Conservation (phyloP, 1,140 invertebrate species). For the Aethina tumida region DNA sequence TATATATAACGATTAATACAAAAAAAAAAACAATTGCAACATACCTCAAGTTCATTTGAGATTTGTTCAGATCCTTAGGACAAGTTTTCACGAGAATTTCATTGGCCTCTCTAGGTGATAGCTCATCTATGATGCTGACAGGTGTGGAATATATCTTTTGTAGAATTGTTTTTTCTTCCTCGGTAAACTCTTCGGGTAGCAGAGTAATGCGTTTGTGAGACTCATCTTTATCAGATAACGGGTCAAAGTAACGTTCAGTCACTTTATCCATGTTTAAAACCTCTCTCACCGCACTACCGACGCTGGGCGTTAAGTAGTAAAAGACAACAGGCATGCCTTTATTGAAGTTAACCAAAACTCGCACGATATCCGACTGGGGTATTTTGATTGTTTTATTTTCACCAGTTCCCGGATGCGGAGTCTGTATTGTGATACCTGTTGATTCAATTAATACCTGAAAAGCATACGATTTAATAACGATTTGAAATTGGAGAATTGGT, state of each 20-base stretch:
- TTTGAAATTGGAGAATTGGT: not conserved
- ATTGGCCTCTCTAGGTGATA: conserved; percentile 65
- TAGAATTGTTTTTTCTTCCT: conserved; percentile 53
- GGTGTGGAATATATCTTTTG: conserved; percentile 47
- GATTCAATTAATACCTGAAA: conserved; percentile 50
- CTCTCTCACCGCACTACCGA: conserved; percentile 56
- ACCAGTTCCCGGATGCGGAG: conserved; percentile 51
- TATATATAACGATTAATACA: not conserved
- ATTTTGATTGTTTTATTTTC: conserved; percentile 49
- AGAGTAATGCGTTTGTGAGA: conserved; percentile 67
- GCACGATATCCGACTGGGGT: conserved; percentile 54
- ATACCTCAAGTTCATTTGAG: conserved; percentile 7
- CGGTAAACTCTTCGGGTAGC: conserved; percentile 56
- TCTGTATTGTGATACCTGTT: conserved; percentile 54
- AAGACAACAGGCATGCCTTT: conserved; percentile 65
- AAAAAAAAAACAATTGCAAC: not conserved
- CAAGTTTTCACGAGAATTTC: conserved; percentile 68
- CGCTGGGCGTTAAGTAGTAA: conserved; percentile 57
- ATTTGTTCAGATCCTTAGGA: conserved; percentile 38
- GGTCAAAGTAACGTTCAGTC: conserved; percentile 46
- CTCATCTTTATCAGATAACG: conserved; percentile 45
- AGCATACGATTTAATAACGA: conserved; percentile 1
- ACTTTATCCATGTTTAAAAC: conserved; percentile 57
- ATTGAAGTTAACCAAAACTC: conserved; percentile 63
- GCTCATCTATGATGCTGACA: conserved; percentile 51